A percentile compares a stretch with the other conserved stretches of the same genome.
These are phyloP conservation scores for Nothocercus julius DNA, from an alignment of 2,113 vertebrate genomes.

Conservation along the genomic window DNA sequence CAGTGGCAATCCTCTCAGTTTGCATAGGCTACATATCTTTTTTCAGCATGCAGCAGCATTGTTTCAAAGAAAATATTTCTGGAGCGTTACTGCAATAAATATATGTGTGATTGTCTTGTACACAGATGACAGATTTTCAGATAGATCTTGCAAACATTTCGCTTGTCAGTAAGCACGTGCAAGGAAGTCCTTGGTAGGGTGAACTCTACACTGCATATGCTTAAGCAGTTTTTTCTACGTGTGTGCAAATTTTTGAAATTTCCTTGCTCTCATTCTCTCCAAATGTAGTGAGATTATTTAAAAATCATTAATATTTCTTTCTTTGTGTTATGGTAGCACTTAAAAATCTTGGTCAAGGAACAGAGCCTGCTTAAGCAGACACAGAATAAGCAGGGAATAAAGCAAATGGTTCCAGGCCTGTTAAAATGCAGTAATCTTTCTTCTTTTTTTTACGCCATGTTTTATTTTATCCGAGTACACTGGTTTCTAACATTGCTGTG, in stretches of 20 bases:
- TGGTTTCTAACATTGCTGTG: neutral
- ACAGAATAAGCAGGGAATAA: neutral
- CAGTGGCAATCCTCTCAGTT: neutral
- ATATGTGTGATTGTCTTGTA: neutral
- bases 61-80: constrained; percentile 16
- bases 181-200: neutral
- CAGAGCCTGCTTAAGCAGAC: neutral
- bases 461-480: neutral
- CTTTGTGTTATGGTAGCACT: neutral
- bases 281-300: neutral
- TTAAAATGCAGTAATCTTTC: neutral
- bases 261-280: neutral
- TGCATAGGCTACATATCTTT: neutral
- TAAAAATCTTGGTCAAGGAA: neutral
- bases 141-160: neutral
- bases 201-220: neutral
- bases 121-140: neutral
- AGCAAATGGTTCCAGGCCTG: neutral
- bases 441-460: neutral
- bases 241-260: neutral
- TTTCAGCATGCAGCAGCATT: neutral
- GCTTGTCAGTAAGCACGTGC: neutral
- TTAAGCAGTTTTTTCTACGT: neutral
- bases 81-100: constrained; percentile 1
- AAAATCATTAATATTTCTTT: neutral